Evolutionary conservation across 1,140 invertebrate species (phyloP), one percentile per base, ranked within the genome.

Genomic region (Steinernema feltiae): DNA sequence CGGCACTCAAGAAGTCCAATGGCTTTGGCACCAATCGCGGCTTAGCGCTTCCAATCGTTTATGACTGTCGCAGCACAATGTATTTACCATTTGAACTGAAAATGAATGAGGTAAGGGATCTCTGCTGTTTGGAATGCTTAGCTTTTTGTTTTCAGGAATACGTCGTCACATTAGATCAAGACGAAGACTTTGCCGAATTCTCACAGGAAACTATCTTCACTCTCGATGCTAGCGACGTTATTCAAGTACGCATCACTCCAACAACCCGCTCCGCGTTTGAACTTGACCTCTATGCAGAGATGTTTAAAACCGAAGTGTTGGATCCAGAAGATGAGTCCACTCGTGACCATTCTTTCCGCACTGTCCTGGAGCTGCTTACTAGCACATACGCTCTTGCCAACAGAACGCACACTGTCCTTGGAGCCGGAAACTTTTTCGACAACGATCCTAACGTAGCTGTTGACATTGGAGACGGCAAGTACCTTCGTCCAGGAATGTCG

Each of bases 261-360:
- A 41, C 35, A 7, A 41, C 35, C 35, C 35, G 18, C 7, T 7
- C 7, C 35, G 35, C 35, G 7, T 41, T 63, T 21, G 24, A 63
- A 63, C 7, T 63, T 7, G 24, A 63, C 24, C 53, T 63, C 24
- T 21, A 27, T 7, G 53, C 15, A 27, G 53, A 63, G 24, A 12
- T 63, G 12, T 15, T 63, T 7, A 63, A 63, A 27, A 21, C 53
- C 53, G 53, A 63, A 12, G 12, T 63, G 7, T 63, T 12, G 12
- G 53, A 63, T 3, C 15, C 53, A 3, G 53, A 63, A 12, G 12
- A 27, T 7, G 53, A 63, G 24, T 63, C 24, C 24, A 7, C 53
- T 21, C 53, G 53, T 63, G 53, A 63, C 53, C 53, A 21, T 21
- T 63, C 53, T 3, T 63, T 63, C 53, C 53, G 53, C 53, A 63